phyloP scores from a whole-genome alignment of 2,888 invertebrate genomes.

The Torymus texanus region DNA sequence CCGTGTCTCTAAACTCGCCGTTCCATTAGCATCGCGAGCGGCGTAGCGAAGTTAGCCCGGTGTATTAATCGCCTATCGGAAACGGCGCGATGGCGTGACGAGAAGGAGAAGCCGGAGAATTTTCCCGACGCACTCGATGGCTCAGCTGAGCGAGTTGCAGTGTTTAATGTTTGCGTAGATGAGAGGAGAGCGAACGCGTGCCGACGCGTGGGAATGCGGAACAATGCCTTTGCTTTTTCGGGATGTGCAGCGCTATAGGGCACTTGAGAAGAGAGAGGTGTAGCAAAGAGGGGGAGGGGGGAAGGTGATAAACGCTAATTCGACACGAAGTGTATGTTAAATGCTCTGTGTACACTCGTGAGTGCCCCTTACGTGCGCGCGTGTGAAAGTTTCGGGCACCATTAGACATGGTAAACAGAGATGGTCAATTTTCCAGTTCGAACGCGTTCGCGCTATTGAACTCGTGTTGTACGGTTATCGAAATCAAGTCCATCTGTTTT shows the following conservation, averaged over 20 bases:
- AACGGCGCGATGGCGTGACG: slow-evolving; percentile 65
- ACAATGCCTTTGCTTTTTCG: background rate
- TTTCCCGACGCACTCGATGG: slow-evolving; percentile 11
- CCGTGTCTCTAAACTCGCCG: slow-evolving; percentile 44
- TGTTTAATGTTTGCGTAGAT: slow-evolving; percentile 21
- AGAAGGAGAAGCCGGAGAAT: slow-evolving; percentile 11
- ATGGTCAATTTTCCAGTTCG: too few species aligned
- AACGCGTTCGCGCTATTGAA: too few species aligned
- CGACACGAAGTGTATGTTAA: background rate
- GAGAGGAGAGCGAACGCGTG: slow-evolving; percentile 8
- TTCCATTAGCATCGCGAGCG: slow-evolving; percentile 60
- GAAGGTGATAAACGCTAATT: background rate
- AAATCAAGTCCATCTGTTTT: too few species aligned
- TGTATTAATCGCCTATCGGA: slow-evolving; percentile 65
- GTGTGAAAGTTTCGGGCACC: background rate
- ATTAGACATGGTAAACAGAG: too few species aligned
- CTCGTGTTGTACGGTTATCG: too few species aligned
- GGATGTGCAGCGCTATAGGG: background rate
- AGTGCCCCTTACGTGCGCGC: background rate
- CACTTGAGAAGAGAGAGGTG: background rate
- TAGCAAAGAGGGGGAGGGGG: too few species aligned
- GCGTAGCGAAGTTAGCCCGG: slow-evolving; percentile 43
- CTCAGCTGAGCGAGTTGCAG: slow-evolving; percentile 21
- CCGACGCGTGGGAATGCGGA: slow-evolving; percentile 46
- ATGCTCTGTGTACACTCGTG: background rate